phyloP scores from a whole-genome alignment of 2,113 vertebrate genomes.

The Notothenia coriiceps region DNA sequence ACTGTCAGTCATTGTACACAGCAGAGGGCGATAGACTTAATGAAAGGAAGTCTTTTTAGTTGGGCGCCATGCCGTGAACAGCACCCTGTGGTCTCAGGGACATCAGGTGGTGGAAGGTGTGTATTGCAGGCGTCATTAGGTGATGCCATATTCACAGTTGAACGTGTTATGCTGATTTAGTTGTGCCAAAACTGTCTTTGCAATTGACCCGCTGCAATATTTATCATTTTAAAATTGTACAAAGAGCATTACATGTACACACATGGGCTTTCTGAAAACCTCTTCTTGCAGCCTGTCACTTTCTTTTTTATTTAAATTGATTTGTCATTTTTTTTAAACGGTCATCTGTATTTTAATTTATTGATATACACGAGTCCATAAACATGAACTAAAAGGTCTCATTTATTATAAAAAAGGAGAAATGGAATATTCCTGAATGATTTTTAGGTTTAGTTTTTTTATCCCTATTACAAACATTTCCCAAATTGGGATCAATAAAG shows the following conservation, averaged over 20 bases:
- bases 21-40: slow-evolving; percentile 45
- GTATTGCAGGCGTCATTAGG: slow-evolving; percentile 9
- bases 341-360: not conserved
- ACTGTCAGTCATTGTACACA: slow-evolving; percentile 4
- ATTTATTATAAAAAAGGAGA: too few relatives aligned
- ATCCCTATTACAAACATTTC: too few relatives aligned
- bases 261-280: too few relatives aligned
- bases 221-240: not conserved
- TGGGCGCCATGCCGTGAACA: not conserved
- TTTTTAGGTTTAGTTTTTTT: too few relatives aligned
- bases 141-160: not conserved
- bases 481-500: too few relatives aligned
- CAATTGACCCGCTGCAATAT: not conserved
- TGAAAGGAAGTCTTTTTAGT: not conserved
- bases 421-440: too few relatives aligned
- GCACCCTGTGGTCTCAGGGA: slow-evolving; percentile 6
- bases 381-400: not conserved
- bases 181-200: not conserved
- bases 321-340: not conserved
- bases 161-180: not conserved
- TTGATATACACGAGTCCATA: not conserved
- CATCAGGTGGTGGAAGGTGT: slow-evolving; percentile 40
- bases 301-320: too few relatives aligned
- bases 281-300: not conserved
- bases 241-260: not conserved